phyloP scores from a whole-genome alignment of 2,888 invertebrate genomes.

The Phlogophora meticulosa region DNA sequence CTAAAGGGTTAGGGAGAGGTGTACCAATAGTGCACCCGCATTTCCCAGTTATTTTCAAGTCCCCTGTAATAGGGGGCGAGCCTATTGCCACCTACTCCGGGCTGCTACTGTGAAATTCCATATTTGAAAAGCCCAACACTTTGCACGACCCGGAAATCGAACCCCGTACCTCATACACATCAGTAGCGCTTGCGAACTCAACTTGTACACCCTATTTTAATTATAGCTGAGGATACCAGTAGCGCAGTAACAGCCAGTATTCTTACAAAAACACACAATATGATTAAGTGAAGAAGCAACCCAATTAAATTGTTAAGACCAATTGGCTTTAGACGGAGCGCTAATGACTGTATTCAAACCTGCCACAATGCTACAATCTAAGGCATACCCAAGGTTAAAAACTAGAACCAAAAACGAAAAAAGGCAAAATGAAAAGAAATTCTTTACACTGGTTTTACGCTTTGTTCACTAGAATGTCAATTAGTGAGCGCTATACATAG shows the following conservation, averaged over 20 bases:
- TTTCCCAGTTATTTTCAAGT: too few species aligned
- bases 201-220: too few species aligned
- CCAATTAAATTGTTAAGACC: slow-evolving; percentile 46
- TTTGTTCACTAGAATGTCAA: slow-evolving; percentile 43
- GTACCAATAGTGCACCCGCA: too few species aligned
- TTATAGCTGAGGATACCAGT: too few species aligned
- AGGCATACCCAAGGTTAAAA: slow-evolving; percentile 11
- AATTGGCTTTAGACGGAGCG: slow-evolving; percentile 33
- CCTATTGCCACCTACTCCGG: too few species aligned
- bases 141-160: too few species aligned
- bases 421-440: slow-evolving; percentile 35
- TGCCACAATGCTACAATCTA: slow-evolving; percentile 15
- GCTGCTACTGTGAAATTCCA: too few species aligned
- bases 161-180: too few species aligned
- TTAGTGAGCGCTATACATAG: slow-evolving; percentile 36
- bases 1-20: too few species aligned
- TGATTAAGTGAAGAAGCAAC: slow-evolving; percentile 1
- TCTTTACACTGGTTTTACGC: slow-evolving; percentile 26
- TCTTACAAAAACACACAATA: slow-evolving; percentile 31
- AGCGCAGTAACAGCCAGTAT: slow-evolving; percentile 6
- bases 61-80: too few species aligned
- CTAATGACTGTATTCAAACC: slow-evolving; percentile 47
- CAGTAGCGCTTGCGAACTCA: too few species aligned
- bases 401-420: slow-evolving; percentile 26
- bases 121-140: too few species aligned